Base-by-base conservation (phyloP, 2,797 vertebrate genomes). In the Pantherophis vulpinus region DNA sequence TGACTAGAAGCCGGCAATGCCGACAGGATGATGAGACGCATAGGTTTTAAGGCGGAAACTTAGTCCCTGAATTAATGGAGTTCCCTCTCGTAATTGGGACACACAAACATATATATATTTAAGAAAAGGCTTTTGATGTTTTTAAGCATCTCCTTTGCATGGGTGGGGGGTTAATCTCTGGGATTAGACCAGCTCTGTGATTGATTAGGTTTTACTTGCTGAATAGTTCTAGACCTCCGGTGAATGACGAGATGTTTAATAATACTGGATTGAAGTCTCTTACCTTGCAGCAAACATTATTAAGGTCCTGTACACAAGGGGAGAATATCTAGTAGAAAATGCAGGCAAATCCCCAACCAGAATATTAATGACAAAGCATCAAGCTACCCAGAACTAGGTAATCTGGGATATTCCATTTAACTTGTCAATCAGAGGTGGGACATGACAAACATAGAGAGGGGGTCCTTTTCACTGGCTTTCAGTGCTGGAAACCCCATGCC, bases 31-130 rank as follows among this genome's bases (percentile, higher is more conserved):
- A 96, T 94, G 95, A 95, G 94, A 56, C 16, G 94, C n/a, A 29
- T 61, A 94, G 91, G 91, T 90, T 94, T 97, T 97, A 96, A 93
- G 51, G 91, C 94, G 92, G 66, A 96, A 70, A 95, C 96, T 59
- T 86, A 94, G 94, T 93, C 92, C 95, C 55, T 95, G 96, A 97
- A 97, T 93, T 93, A 58, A 95, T 94, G 94, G 94, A 91, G 23
- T 94, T 95, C 88, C 93, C 92, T 94, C 93, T 93, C 42, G 54
- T 96, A 96, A 96, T 96, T n/a, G n/a, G n/a, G n/a, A n/a, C n/a
- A n/a, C n/a, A n/a, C n/a, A n/a, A n/a, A 60, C 3, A 56, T 14
- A 56, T 0, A 13, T 1, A 55, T 11, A 2, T 11, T 4, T 14
- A 56, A 56, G 56, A 56, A 56, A 16, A 27, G 37, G 8, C 14